Percentiles rank a stretch among this genome's conserved stretches.
These are phyloP conservation scores for Brenthis ino DNA, from an alignment of 2,888 invertebrate species.

Conservation along the genomic window DNA sequence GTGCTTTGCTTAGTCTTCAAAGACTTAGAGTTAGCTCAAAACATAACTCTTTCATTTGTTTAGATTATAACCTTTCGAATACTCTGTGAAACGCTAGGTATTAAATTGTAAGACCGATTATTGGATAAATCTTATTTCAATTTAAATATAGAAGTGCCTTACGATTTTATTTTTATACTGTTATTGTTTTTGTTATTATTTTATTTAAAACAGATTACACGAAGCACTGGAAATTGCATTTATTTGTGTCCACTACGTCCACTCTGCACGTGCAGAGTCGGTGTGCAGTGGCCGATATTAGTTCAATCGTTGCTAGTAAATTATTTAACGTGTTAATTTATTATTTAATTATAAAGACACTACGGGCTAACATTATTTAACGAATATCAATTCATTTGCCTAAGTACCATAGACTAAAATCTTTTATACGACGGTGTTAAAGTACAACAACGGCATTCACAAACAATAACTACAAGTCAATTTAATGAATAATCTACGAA, in stretches of 20 bases:
- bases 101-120: constrained; percentile 60
- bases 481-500: constrained; percentile 55
- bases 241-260: constrained; percentile 59
- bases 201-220: constrained; percentile 50
- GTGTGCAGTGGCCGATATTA: constrained; percentile 50
- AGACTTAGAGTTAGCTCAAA: constrained; percentile 45
- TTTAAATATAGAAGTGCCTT: constrained; percentile 81
- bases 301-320: constrained; percentile 55
- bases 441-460: constrained; percentile 38
- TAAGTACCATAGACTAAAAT: constrained; percentile 24
- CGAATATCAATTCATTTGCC: constrained; percentile 26
- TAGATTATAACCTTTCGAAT: constrained; percentile 29
- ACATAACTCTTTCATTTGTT: constrained; percentile 21
- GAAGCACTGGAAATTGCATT: constrained; percentile 75
- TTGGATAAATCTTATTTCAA: constrained; percentile 65
- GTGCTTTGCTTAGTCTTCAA: constrained; percentile 5
- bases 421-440: constrained; percentile 24
- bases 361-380: constrained; percentile 33
- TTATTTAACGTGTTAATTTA: constrained; percentile 43
- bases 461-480: constrained; percentile 68
- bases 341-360: constrained; percentile 38
- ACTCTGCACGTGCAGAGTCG: constrained; percentile 60
- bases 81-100: constrained; percentile 51
- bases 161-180: constrained; percentile 75
- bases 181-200: constrained; percentile 56